Conservation (phyloP, 1,140 invertebrate genomes). For the Drosophila asahinai region DNA sequence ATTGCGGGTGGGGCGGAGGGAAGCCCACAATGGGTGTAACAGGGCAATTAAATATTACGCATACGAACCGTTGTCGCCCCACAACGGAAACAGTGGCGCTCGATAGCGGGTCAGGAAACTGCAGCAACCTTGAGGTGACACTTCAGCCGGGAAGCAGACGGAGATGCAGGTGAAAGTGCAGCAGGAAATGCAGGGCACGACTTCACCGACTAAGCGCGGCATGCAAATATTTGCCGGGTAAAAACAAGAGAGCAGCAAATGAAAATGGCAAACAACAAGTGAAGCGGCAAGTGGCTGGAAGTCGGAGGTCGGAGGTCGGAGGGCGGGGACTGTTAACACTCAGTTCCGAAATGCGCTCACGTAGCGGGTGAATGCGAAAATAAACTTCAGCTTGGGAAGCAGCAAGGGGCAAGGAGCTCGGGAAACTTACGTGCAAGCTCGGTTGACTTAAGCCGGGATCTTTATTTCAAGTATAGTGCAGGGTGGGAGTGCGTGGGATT, state of each 20-base stretch:
- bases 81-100: not conserved
- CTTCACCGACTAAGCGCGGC: conserved; percentile 24
- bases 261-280: conserved; percentile 59
- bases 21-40: conserved; percentile 7
- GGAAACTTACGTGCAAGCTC: conserved; percentile 49
- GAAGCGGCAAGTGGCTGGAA: not conserved
- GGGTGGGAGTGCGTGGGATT: conserved; percentile 3
- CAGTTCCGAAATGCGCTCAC: conserved; percentile 48
- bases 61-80: conserved; percentile 31
- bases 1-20: not conserved
- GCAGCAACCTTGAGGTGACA: conserved; percentile 23
- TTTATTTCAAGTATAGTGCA: conserved; percentile 25
- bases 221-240: conserved; percentile 49
- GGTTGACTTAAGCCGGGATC: conserved; percentile 51
- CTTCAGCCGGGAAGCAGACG: not conserved
- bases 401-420: conserved; percentile 5
- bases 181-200: conserved; percentile 18
- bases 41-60: conserved; percentile 50
- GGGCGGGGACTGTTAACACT: conserved; percentile 31
- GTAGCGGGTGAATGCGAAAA: conserved; percentile 42
- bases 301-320: too few relatives aligned
- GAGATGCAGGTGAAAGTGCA: conserved; percentile 1
- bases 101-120: conserved; percentile 11
- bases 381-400: conserved; percentile 21
- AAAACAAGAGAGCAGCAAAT: conserved; percentile 50